phyloP scores from a whole-genome alignment of 2,113 vertebrate species.

The Sula dactylatra region DNA sequence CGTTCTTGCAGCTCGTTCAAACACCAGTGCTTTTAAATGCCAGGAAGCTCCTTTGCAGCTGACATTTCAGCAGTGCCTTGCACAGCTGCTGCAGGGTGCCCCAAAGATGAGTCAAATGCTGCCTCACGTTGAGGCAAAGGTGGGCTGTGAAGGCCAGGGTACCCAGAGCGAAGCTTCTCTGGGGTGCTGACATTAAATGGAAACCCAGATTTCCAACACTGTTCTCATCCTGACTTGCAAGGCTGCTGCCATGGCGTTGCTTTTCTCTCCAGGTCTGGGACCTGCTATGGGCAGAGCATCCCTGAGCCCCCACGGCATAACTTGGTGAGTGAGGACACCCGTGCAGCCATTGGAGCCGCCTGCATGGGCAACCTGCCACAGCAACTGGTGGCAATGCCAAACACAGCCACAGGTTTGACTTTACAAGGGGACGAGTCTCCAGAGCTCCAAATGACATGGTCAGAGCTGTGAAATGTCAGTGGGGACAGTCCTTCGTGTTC shows the following conservation, averaged over 20 bases:
- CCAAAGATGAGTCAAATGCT: neutral
- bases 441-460: fast-evolving
- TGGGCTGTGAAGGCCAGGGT: neutral
- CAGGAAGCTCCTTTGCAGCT: neutral
- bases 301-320: neutral
- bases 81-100: neutral
- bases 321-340: neutral
- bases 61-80: neutral
- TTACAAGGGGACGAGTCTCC: neutral
- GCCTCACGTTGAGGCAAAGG: neutral
- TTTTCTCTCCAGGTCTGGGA: neutral
- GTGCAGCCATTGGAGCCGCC: fast-evolving
- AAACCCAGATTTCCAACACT: neutral
- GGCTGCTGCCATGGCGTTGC: neutral
- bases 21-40: neutral
- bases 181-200: neutral
- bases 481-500: neutral
- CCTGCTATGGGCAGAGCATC: neutral
- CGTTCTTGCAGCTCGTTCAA: neutral
- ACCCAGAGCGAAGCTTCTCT: neutral
- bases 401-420: neutral
- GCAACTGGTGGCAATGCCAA: neutral
- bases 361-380: fast-evolving
- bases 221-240: neutral
- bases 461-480: fast-evolving